These are phyloP conservation scores for Hippocampus barbouri DNA, from an alignment of 2,113 vertebrate genomes.

Conservation along the genomic window DNA sequence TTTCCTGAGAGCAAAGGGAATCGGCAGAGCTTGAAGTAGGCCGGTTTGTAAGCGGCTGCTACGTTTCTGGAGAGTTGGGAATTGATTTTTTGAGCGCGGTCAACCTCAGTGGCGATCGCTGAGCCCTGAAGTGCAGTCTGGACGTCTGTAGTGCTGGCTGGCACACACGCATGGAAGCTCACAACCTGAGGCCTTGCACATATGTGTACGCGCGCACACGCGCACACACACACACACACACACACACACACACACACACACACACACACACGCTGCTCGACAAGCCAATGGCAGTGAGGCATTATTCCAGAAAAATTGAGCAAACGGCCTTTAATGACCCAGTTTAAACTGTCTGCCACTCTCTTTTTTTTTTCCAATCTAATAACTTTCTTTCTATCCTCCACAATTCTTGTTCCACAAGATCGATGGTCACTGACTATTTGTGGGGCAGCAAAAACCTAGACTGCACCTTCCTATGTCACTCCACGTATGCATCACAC, in stretches of 20 bases:
- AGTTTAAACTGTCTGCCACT: slow-evolving; percentile 57
- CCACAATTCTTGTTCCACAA: slow-evolving; percentile 34
- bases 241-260: no score
- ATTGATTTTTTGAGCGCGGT: slow-evolving; percentile 66
- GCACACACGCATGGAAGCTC: slow-evolving; percentile 44
- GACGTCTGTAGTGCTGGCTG: slow-evolving; percentile 31
- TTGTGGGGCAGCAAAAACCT: slow-evolving; percentile 6
- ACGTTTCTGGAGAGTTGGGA: slow-evolving; percentile 48
- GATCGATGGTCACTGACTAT: slow-evolving; percentile 47
- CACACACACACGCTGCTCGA: slow-evolving; percentile 26
- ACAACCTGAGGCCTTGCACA: slow-evolving; percentile 51
- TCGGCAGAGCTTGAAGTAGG: slow-evolving; percentile 47
- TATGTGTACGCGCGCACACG: neutral
- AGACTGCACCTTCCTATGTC: slow-evolving; percentile 9
- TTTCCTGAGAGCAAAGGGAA: slow-evolving; percentile 49
- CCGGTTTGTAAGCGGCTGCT: slow-evolving; percentile 52
- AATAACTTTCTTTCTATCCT: slow-evolving; percentile 47
- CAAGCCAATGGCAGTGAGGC: slow-evolving; percentile 50
- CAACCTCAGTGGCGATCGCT: slow-evolving; percentile 52
- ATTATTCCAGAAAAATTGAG: slow-evolving; percentile 64
- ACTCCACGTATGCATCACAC: slow-evolving; percentile 9
- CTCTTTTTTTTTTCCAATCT: slow-evolving; percentile 39
- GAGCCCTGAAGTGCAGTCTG: slow-evolving; percentile 34
- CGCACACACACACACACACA: neutral
- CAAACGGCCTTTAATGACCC: slow-evolving; percentile 68